Percentiles rank a stretch among this genome's conserved stretches.
These are phyloP conservation scores for Megaleporinus macrocephalus DNA, from an alignment of 2,113 vertebrate genomes.

Conservation along the genomic window DNA sequence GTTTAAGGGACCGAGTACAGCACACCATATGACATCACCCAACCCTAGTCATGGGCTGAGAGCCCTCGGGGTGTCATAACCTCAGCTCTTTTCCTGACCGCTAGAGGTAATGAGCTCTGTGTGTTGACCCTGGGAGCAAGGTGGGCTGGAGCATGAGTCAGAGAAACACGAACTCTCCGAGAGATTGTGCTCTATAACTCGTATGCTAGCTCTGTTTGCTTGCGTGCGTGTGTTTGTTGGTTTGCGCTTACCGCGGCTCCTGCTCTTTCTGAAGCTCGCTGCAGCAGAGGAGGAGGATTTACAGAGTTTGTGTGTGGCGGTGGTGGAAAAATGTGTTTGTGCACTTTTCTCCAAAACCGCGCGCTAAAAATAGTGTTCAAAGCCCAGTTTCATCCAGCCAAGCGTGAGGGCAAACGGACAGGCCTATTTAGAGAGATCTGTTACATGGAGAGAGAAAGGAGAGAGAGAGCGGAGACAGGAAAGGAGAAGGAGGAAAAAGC, in stretches of 20 bases:
- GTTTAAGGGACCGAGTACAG: background rate
- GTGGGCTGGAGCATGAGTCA: conserved; percentile 30
- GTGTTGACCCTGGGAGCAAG: conserved; percentile 4
- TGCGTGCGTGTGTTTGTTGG: conserved; percentile 24
- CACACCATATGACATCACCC: conserved; percentile 11
- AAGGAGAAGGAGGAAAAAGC: background rate
- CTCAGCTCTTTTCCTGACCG: conserved; percentile 7
- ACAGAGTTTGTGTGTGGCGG: conserved; percentile 50
- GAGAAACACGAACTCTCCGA: conserved; percentile 41
- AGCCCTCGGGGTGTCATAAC: conserved; percentile 17
- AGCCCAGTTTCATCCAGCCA: conserved; percentile 49
- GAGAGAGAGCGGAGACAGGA: conserved; percentile 6
- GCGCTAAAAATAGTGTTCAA: conserved; percentile 59
- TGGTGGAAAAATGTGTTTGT: conserved; percentile 48
- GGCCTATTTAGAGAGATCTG: conserved; percentile 53
- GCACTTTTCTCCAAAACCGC: conserved; percentile 54
- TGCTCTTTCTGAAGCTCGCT: conserved; percentile 39
- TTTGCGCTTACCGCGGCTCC: conserved; percentile 46
- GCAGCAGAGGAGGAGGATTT: conserved; percentile 34
- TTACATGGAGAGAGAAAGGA: conserved; percentile 38
- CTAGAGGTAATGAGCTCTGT: conserved; percentile 37
- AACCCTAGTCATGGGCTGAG: background rate
- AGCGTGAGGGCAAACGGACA: conserved; percentile 50
- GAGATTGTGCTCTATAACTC: conserved; percentile 42
- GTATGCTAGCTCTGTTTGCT: conserved; percentile 18